Evolutionary conservation across 2,888 invertebrate species (phyloP).

Genomic region (Pteria penguin): DNA sequence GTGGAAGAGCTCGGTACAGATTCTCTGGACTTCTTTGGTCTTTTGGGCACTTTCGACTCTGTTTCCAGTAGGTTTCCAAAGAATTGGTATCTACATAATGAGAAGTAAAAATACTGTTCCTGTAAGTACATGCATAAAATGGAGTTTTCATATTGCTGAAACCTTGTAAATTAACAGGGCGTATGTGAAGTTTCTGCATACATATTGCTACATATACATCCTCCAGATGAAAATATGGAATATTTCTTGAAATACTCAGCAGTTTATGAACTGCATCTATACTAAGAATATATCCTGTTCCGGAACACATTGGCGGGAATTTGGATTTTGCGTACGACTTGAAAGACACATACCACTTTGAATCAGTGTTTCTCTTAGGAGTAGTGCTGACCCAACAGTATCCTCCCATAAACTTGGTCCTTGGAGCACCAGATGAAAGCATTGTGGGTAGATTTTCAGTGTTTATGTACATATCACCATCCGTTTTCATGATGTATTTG

Average conservation of each 20-base stretch:
- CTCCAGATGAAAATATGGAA: slow-evolving; percentile 71
- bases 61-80: not conserved
- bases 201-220: slow-evolving; percentile 71
- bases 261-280: slow-evolving; percentile 52
- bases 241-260: slow-evolving; percentile 52
- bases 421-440: slow-evolving; percentile 52
- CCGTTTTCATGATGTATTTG: slow-evolving; percentile 56
- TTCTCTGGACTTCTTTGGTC: not conserved
- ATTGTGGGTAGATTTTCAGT: slow-evolving; percentile 60
- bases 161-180: slow-evolving; percentile 53
- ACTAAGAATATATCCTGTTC: slow-evolving; percentile 68
- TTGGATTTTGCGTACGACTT: slow-evolving; percentile 54
- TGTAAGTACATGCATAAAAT: slow-evolving; percentile 58
- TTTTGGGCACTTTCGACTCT: not conserved
- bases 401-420: slow-evolving; percentile 59
- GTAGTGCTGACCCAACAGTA: slow-evolving; percentile 63
- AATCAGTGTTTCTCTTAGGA: slow-evolving; percentile 58
- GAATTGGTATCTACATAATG: slow-evolving; percentile 48
- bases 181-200: slow-evolving; percentile 51
- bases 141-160: slow-evolving; percentile 56
- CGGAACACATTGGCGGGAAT: slow-evolving; percentile 67
- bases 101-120: slow-evolving; percentile 60
- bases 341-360: slow-evolving; percentile 69
- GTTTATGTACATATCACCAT: slow-evolving; percentile 65
- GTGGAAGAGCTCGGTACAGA: not conserved